phyloP scores from a whole-genome alignment of 1,140 invertebrate genomes.

The Prorops nasuta region DNA sequence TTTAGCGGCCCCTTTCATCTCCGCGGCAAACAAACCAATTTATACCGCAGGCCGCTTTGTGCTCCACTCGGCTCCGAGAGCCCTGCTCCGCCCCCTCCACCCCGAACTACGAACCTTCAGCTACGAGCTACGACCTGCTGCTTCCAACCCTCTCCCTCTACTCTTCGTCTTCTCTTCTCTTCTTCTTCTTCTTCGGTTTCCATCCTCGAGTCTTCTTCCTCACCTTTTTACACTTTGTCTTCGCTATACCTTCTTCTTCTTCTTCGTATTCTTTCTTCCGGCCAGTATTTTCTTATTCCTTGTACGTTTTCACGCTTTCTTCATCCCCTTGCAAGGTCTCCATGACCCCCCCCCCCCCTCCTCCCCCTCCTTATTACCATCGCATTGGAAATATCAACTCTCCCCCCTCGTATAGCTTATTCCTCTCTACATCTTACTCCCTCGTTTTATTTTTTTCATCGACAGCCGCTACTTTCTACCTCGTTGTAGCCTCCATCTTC shows the following conservation, averaged over 20 bases:
- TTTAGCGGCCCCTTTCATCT: conserved; percentile 60
- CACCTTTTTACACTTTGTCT: background rate
- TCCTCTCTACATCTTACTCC: background rate
- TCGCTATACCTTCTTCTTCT: background rate
- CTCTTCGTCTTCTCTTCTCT: too few relatives aligned
- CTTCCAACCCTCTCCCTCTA: conserved; percentile 14
- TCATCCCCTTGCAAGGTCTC: too few relatives aligned
- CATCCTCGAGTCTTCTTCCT: background rate
- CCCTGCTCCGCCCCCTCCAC: conserved; percentile 20
- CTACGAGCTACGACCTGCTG: too few relatives aligned
- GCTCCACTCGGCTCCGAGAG: conserved; percentile 23
- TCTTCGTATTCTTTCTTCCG: conserved; percentile 2
- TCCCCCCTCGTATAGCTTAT: too few relatives aligned
- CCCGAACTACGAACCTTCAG: conserved; percentile 27
- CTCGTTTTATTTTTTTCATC: conserved; percentile 1
- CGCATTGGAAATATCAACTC: too few relatives aligned
- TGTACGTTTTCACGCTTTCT: too few relatives aligned
- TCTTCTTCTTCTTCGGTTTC: background rate
- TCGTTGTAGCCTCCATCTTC: conserved; percentile 16
- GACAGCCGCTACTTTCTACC: background rate
- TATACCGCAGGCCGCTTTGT: conserved; percentile 56
- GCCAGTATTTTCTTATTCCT: too few relatives aligned
- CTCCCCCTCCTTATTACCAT: too few relatives aligned
- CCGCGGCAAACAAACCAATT: conserved; percentile 60
- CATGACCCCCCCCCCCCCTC: too few relatives aligned